Conservation (phyloP, 2,797 vertebrate species). For the Urophycis tenuis region DNA sequence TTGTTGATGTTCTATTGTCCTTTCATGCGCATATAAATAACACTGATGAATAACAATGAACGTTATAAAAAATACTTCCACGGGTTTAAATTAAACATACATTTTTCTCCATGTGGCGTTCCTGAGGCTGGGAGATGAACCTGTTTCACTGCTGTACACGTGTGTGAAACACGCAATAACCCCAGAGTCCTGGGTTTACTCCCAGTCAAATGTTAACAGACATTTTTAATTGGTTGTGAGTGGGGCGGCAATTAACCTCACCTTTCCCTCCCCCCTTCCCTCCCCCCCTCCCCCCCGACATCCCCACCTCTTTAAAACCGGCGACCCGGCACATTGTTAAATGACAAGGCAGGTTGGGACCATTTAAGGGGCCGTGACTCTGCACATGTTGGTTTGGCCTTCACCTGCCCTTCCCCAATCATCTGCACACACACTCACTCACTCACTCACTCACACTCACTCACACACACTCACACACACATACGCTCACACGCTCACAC, state of each 20-base stretch:
- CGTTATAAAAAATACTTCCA: too few species aligned
- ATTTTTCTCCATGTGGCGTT: too few species aligned
- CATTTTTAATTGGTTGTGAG: slow-evolving; percentile 43
- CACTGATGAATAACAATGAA: too few species aligned
- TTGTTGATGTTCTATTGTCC: too few species aligned
- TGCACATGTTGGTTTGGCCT: slow-evolving; percentile 44
- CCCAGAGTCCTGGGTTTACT: slow-evolving; percentile 19
- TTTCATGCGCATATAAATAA: too few species aligned
- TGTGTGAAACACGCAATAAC: background rate
- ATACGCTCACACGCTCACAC: background rate
- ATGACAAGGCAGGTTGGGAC: slow-evolving; percentile 62
- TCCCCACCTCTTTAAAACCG: slow-evolving; percentile 34
- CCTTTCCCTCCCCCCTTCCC: slow-evolving; percentile 32
- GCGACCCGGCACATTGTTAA: slow-evolving; percentile 35
- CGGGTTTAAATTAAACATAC: too few species aligned
- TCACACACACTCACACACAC: slow-evolving; percentile 1
- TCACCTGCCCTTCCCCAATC: slow-evolving; percentile 18
- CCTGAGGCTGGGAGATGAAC: too few species aligned
- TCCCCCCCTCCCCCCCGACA: background rate
- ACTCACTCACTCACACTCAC: background rate
- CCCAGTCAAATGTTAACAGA: slow-evolving; percentile 15
- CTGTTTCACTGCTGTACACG: slow-evolving; percentile 4
- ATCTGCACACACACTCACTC: background rate
- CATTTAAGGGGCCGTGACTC: slow-evolving; percentile 62
- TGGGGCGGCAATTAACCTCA: slow-evolving; percentile 31